Percentiles rank a stretch among this genome's conserved stretches.
Evolutionary conservation across 2,797 vertebrate species (phyloP).

Genomic region (Pristis pectinata): DNA sequence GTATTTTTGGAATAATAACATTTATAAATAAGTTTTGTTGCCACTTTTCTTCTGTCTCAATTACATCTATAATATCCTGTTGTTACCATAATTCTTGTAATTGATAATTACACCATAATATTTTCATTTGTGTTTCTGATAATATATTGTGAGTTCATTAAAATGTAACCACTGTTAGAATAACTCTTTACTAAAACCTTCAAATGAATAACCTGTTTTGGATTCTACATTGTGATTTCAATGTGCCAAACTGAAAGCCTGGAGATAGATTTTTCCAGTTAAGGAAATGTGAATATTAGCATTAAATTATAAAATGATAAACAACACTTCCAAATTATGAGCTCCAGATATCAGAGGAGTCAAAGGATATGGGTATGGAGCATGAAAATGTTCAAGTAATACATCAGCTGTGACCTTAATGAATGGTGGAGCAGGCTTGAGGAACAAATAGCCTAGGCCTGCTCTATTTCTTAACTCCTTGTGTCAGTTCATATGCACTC

Average conservation of each 20-base stretch:
- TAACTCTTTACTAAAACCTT: neutral
- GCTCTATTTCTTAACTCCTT: too few species aligned
- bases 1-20: neutral
- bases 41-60: too few species aligned
- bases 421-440: too few species aligned
- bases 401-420: too few species aligned
- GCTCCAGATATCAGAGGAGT: too few species aligned
- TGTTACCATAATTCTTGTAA: neutral
- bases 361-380: too few species aligned
- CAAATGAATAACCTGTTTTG: neutral
- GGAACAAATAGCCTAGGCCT: too few species aligned
- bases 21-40: neutral
- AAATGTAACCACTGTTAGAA: neutral
- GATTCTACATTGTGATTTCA: neutral
- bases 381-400: too few species aligned
- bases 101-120: neutral
- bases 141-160: neutral
- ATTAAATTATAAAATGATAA: neutral
- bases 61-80: neutral
- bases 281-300: neutral
- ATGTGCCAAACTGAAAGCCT: neutral
- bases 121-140: neutral
- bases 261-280: neutral
- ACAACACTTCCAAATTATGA: neutral
- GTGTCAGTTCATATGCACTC: neutral